phyloP scores from a whole-genome alignment of 2,113 vertebrate genomes.

The Malaclemys terrapin region DNA sequence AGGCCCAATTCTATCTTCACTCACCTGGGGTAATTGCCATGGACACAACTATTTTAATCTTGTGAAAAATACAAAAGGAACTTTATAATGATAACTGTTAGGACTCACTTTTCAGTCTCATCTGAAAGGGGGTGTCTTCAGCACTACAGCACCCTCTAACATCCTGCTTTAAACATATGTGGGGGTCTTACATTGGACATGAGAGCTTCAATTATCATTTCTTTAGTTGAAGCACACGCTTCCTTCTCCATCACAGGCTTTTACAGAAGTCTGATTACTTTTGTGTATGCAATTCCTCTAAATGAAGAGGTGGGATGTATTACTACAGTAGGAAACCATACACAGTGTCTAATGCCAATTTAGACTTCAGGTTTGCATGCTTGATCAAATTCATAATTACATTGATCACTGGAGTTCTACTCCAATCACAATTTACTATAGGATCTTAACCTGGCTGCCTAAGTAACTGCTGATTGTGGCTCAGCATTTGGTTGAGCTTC shows the following conservation, averaged over 20 bases:
- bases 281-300: not conserved
- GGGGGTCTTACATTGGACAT: not conserved
- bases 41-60: too few relatives aligned
- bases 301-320: not conserved
- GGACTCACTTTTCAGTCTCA: not conserved
- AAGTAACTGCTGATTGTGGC: slow-evolving; percentile 17
- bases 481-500: not conserved
- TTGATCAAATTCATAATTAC: slow-evolving; percentile 39
- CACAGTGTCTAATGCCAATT: not conserved
- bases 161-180: not conserved
- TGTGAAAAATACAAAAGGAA: too few relatives aligned
- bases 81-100: too few relatives aligned
- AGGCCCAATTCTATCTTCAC: too few relatives aligned
- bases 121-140: not conserved
- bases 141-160: not conserved
- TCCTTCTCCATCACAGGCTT: not conserved
- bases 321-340: not conserved
- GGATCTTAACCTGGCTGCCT: slow-evolving; percentile 9
- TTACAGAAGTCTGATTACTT: not conserved
- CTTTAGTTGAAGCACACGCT: not conserved
- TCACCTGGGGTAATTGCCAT: too few relatives aligned
- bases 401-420: slow-evolving; percentile 12
- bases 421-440: not conserved
- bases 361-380: not conserved
- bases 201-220: not conserved